Evolutionary conservation across 1,140 invertebrate genomes (phyloP).

Genomic region (Leptoteleia sp.): DNA sequence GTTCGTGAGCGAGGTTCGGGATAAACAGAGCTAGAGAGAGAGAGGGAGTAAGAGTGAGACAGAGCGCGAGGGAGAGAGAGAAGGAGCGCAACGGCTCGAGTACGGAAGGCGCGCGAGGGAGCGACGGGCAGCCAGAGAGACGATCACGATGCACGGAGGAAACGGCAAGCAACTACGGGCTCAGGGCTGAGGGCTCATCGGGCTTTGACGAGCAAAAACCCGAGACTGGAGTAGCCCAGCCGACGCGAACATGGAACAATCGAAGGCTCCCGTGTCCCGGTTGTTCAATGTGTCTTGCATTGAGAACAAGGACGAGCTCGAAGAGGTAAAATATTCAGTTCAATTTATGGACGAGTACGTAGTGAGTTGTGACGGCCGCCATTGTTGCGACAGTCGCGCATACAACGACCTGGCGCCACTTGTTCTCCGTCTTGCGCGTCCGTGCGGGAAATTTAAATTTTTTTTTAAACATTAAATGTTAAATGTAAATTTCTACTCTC

Average conservation of each 20-base stretch:
- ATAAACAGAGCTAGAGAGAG: slow-evolving; percentile 75
- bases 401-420: slow-evolving; percentile 72
- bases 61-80: slow-evolving; percentile 38
- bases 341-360: slow-evolving; percentile 76
- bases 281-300: slow-evolving; percentile 85
- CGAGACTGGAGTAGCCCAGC: slow-evolving; percentile 54
- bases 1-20: slow-evolving; percentile 73
- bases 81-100: too few relatives aligned
- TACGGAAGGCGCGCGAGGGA: slow-evolving; percentile 66
- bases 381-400: slow-evolving; percentile 78
- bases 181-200: slow-evolving; percentile 77
- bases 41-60: slow-evolving; percentile 37
- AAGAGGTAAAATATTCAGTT: slow-evolving; percentile 86
- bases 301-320: slow-evolving; percentile 91
- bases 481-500: neutral
- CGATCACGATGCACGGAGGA: slow-evolving; percentile 79
- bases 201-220: slow-evolving; percentile 66
- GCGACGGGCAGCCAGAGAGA: slow-evolving; percentile 70
- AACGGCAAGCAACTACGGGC: slow-evolving; percentile 78
- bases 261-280: slow-evolving; percentile 72
- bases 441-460: slow-evolving; percentile 72
- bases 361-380: slow-evolving; percentile 76
- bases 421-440: slow-evolving; percentile 59
- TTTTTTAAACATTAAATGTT: slow-evolving; percentile 2
- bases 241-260: slow-evolving; percentile 74